Conservation (phyloP, 1,140 invertebrate genomes). For the Heliconius himera region DNA sequence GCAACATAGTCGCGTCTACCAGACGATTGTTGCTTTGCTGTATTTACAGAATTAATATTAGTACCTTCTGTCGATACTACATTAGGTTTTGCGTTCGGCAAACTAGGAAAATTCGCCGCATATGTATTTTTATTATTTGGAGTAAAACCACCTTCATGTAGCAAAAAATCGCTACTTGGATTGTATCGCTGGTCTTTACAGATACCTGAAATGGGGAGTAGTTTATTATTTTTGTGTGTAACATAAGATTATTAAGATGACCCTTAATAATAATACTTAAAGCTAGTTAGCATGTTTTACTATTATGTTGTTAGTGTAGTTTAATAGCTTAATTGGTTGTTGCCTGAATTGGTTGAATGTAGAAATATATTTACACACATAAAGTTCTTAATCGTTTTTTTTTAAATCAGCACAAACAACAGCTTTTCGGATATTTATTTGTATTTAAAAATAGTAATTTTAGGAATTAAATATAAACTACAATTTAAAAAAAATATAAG, state of each 20-base stretch:
- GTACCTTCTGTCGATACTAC: slow-evolving; percentile 27
- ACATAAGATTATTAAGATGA: too few relatives aligned
- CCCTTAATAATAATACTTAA: too few relatives aligned
- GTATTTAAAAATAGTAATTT: background rate
- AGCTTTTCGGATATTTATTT: background rate
- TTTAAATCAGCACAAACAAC: background rate
- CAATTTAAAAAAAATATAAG: background rate
- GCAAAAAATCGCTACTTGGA: slow-evolving; percentile 65
- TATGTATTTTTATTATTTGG: slow-evolving; percentile 51
- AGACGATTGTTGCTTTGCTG: slow-evolving; percentile 41
- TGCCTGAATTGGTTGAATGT: too few relatives aligned
- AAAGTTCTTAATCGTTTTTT: too few relatives aligned
- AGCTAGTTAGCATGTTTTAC: too few relatives aligned
- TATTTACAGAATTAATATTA: slow-evolving; percentile 34
- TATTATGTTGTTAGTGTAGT: too few relatives aligned
- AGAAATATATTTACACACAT: too few relatives aligned
- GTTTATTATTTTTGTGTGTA: background rate
- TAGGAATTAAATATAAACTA: background rate
- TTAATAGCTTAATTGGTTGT: too few relatives aligned
- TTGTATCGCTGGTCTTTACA: slow-evolving; percentile 53
- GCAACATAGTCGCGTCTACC: slow-evolving; percentile 63
- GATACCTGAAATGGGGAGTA: slow-evolving; percentile 48
- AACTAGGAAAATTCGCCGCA: slow-evolving; percentile 53
- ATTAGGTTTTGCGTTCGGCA: slow-evolving; percentile 45
- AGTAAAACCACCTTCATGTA: slow-evolving; percentile 58